Evolutionary conservation across 2,797 vertebrate species (phyloP), one percentile per base, ranked within the genome.

Genomic region (Odontamblyopus rebecca): DNA sequence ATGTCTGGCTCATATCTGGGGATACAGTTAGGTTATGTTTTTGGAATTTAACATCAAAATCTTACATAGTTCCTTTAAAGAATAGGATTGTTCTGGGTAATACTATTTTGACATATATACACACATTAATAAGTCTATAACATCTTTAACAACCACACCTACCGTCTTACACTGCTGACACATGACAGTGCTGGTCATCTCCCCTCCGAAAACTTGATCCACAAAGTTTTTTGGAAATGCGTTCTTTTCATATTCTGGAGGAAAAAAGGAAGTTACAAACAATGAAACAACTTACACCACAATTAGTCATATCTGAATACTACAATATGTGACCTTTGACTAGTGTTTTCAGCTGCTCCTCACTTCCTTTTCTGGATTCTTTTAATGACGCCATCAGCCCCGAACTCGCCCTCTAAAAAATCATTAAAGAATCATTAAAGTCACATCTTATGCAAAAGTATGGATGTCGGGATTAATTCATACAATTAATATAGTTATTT

Each of bases 121-220:
- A 23, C 23, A 23, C 23, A 23, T 23, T 23, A 23, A 23, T 23
- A 23, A 23, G 23, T 23, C 23, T 23, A 23, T 23, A 23, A 23
- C 23, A 23, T 23, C 23, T 23, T 23, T 23, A 23, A 23, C 23
- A 23, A 23, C 32, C 32, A 35, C 35, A 38, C 50, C 1, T 89
- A 99, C 97, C 5, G 96, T 98, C 90, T 93, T 94, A 78, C 98
- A 99, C 65, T 96, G 94, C 74, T 96, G 95, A 90, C 98, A 99
- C 97, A 98, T 98, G 70, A 99, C 94, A 0, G 95, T 98, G 85
- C 97, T 99, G 27, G 96, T 97, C 78, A 96, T 88, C 85, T 98
- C 96, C 64, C 98, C 98, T 61, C 98, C 97, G 88, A 99, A 99
- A 67, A 98, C 94, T 27, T 92, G 93, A 88, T 99, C 98, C 41